Base-by-base conservation (phyloP, 2,797 vertebrate species). In the Rallus crepitans region DNA sequence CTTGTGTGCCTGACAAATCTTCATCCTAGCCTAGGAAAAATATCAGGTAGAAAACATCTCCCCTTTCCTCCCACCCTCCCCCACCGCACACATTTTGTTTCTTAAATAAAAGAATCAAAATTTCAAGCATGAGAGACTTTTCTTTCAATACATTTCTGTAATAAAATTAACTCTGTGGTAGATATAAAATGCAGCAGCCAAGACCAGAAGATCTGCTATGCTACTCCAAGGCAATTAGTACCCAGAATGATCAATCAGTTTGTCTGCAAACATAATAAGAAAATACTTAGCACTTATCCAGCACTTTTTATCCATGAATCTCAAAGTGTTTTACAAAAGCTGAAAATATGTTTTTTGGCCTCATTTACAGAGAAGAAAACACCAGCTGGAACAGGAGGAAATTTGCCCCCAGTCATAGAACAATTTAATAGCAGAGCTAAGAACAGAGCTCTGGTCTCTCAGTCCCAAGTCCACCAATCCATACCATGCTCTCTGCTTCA, bases 281-380 rank as follows among this genome's bases (percentile, higher is more conserved):
- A 96, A 96, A 97, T 95, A 97, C 82, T 89, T 95, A 92, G 64
- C 90, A 90, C 92, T 95, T 92, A 94, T 16, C 63, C 85, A 93
- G 84, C 82, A 76, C 87, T 89, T 95, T 91, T 90, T 78, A 93
- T 87, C 92, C 87, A 84, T 25, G 39, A 92, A 92, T 95, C 68
- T 71, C 70, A 20, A 93, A 97, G 82, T 90, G 82, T 78, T 94
- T 94, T 66, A 69, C 31, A 94, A 92, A 95, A 80, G 72, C 71
- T 70, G 82, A 63, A 92, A 82, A 87, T 53, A 93, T 10, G n/a
- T 1, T 85, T 79, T 45, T 87, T 87, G 78, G 63, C 78, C 83
- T 92, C 90, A 70, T 72, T 96, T 87, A 87, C 2, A 0, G 39
- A 82, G 57, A 82, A 73, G 82, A 85, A 96, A 94, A 96, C 78